phyloP scores from a whole-genome alignment of 2,888 invertebrate species.

The Trachelus tabidus region DNA sequence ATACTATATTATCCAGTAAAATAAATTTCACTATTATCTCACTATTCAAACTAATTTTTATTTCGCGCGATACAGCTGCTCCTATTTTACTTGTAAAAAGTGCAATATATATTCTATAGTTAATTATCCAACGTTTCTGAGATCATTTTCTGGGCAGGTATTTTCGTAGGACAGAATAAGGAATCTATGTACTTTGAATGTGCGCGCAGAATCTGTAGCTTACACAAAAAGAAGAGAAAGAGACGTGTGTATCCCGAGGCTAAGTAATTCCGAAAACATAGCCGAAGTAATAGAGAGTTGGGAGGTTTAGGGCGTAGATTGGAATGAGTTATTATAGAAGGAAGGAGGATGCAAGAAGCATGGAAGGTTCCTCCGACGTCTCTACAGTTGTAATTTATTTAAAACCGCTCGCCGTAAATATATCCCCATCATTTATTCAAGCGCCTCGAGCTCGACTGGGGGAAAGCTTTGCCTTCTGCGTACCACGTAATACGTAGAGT shows the following conservation, averaged over 20 bases:
- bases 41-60: not conserved
- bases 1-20: no score
- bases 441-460: slow-evolving; percentile 24
- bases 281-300: slow-evolving; percentile 9
- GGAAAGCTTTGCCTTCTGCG: slow-evolving; percentile 26
- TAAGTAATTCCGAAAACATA: slow-evolving; percentile 35
- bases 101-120: not conserved
- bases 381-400: slow-evolving; percentile 65
- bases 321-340: not conserved
- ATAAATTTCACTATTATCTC: not conserved
- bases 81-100: not conserved
- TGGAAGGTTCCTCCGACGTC: slow-evolving; percentile 49
- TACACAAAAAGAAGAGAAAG: not conserved
- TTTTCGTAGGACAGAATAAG: not conserved
- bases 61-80: not conserved
- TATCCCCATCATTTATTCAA: slow-evolving; percentile 65
- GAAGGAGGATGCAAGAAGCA: slow-evolving; percentile 23
- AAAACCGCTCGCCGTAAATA: slow-evolving; percentile 65
- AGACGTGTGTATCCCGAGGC: slow-evolving; percentile 5
- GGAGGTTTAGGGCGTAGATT: not conserved
- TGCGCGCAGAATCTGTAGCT: not conserved
- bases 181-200: not conserved
- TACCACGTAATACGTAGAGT: slow-evolving; percentile 19
- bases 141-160: not conserved
- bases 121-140: not conserved